phyloP scores from a whole-genome alignment of 2,113 vertebrate species.

The Leptodactylus fuscus region DNA sequence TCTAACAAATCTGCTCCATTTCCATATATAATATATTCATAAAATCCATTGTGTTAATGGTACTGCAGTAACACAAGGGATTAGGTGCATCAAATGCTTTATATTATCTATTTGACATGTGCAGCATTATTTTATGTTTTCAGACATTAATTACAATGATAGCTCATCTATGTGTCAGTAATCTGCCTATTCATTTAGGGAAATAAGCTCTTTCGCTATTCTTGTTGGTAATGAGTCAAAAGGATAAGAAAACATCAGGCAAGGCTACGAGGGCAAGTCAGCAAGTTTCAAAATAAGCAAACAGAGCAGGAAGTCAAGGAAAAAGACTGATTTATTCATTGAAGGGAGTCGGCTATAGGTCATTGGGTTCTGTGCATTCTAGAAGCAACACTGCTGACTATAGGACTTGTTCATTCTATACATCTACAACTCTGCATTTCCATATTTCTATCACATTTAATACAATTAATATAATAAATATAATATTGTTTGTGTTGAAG shows the following conservation, averaged over 20 bases:
- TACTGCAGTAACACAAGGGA: constrained; percentile 30
- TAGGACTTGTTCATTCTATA: no score
- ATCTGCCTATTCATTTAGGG: constrained; percentile 30
- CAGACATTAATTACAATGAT: constrained; percentile 51
- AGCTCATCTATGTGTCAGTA: constrained; percentile 43
- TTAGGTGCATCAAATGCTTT: constrained; percentile 41
- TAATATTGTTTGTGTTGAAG: no score
- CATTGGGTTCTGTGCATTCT: background rate
- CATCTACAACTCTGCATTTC: no score
- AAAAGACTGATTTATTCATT: background rate
- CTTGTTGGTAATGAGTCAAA: constrained; percentile 26
- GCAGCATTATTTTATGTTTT: constrained; percentile 39
- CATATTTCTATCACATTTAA: no score
- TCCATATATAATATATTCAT: constrained; percentile 46
- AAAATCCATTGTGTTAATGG: constrained; percentile 30
- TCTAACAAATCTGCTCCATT: constrained; percentile 15
- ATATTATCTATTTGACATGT: constrained; percentile 45
- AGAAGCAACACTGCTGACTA: background rate
- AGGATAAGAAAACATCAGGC: constrained; percentile 33
- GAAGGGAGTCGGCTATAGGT: background rate
- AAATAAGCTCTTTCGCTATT: constrained; percentile 15
- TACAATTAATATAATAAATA: no score
- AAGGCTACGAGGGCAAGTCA: constrained; percentile 33
- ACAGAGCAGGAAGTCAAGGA: background rate
- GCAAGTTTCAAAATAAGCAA: constrained; percentile 24